Evolutionary conservation across 2,797 vertebrate species (phyloP).

Genomic region (Hippopotamyrus pictus): DNA sequence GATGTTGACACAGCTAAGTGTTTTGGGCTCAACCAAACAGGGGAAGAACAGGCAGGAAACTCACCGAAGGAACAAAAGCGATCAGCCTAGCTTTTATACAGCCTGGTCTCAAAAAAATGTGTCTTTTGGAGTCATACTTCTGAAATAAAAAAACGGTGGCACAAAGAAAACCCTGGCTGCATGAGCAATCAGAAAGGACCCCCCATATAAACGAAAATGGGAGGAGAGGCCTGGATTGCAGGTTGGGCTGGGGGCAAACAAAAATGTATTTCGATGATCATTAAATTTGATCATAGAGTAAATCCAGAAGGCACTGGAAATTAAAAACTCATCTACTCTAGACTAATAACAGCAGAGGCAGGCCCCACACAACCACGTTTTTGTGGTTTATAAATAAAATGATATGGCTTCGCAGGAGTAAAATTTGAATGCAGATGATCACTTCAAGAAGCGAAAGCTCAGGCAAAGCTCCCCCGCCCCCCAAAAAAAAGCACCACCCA

Average conservation of each 20-base stretch:
- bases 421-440: background rate
- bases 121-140: background rate
- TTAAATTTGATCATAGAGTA: background rate
- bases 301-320: background rate
- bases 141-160: background rate
- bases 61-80: background rate
- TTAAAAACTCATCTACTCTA: background rate
- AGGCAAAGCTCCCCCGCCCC: conserved; percentile 34
- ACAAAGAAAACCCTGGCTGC: background rate
- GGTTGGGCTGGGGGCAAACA: background rate
- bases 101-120: background rate
- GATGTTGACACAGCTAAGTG: background rate
- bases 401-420: background rate
- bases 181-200: background rate
- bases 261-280: background rate
- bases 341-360: background rate
- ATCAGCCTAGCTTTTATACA: background rate
- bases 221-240: background rate
- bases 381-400: background rate
- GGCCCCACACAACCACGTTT: background rate
- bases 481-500: background rate
- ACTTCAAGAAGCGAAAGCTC: background rate
- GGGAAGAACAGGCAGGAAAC: background rate
- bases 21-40: background rate
- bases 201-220: background rate